Evolutionary conservation across 2,113 vertebrate genomes (phyloP).

Genomic region (Trichomycterus rosablanca): DNA sequence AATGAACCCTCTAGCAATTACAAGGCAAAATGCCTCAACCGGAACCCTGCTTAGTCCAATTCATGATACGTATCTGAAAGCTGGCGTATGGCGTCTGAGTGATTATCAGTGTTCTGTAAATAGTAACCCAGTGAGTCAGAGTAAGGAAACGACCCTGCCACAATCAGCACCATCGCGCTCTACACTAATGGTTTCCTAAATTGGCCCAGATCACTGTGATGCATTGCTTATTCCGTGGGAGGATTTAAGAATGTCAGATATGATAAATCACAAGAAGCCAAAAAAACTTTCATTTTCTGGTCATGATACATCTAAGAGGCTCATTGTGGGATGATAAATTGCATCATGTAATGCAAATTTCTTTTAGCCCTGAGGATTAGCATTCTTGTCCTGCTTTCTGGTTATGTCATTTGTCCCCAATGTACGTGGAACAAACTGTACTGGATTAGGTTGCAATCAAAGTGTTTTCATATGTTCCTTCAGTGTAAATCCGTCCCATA

Average conservation of each 20-base stretch:
- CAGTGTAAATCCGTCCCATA: conserved; percentile 6
- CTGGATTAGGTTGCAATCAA: conserved; percentile 38
- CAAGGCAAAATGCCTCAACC: conserved; percentile 42
- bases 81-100: conserved; percentile 48
- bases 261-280: conserved; percentile 41
- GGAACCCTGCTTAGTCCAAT: conserved; percentile 43
- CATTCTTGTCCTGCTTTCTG: conserved; percentile 39
- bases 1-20: conserved; percentile 23
- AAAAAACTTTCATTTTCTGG: conserved; percentile 39
- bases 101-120: conserved; percentile 64
- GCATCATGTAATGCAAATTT: conserved; percentile 32
- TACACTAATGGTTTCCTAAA: conserved; percentile 60
- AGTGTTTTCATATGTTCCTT: conserved; percentile 45
- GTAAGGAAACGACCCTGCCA: conserved; percentile 58
- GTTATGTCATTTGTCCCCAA: conserved; percentile 40
- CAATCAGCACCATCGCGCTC: conserved; percentile 55
- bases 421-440: conserved; percentile 35
- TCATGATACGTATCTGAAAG: conserved; percentile 60
- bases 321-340: conserved; percentile 30
- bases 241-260: conserved; percentile 42
- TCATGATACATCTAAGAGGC: conserved; percentile 26
- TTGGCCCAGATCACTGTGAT: conserved; percentile 36
- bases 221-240: conserved; percentile 32
- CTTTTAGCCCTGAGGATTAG: conserved; percentile 36
- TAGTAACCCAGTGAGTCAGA: conserved; percentile 54